Evolutionary conservation across 1,140 invertebrate species (phyloP), one percentile per base, ranked within the genome.

Genomic region (Mycetomoellerius zeteki): DNA sequence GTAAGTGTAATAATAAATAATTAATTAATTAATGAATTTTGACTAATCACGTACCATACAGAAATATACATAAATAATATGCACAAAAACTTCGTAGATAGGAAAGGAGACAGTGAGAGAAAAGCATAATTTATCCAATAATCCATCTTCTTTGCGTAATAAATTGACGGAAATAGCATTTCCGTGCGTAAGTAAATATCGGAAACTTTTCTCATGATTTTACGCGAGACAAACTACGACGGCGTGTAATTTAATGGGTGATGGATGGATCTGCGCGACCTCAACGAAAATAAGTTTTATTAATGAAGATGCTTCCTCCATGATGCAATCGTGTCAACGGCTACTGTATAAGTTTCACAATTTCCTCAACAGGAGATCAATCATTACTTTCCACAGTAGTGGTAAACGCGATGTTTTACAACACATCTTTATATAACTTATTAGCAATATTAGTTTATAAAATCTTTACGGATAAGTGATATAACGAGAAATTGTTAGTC

Each of bases 221-320:
- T 21, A 21, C 33, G 64, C 30, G 64, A 27, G 47, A 81, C 78
- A 81, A 81, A 81, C 64, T 81, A 21, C 21, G 64, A 71, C 21
- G 50, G 33, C 78, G 50, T 65, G 58, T 81, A 81, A 81, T 81
- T 81, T 81, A 71, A 81, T 37, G 33, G 30, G 58, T 81, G 78
- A 81, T 71, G 78, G 78, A 81, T 81, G 78, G 50, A 81, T 56
- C 50, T n/a, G 64, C 43, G 60, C 60, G n/a, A 67, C 64, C 64
- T 54, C 50, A 37, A 27, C 50, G 64, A 69, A 81, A 81, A 81
- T 71, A 71, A 71, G 64, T 69, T 71, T 81, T 81, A 71, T 81
- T 81, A 81, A 81, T 56, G 78, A 81, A 81, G 78, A 81, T 27
- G 64, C 64, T 71, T 21, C 33, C 64, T 37, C 21, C 64, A 4